Percentiles rank a stretch among this genome's conserved stretches.
phyloP scores from a whole-genome alignment of 1,140 invertebrate species.

The Euwallacea similis region DNA sequence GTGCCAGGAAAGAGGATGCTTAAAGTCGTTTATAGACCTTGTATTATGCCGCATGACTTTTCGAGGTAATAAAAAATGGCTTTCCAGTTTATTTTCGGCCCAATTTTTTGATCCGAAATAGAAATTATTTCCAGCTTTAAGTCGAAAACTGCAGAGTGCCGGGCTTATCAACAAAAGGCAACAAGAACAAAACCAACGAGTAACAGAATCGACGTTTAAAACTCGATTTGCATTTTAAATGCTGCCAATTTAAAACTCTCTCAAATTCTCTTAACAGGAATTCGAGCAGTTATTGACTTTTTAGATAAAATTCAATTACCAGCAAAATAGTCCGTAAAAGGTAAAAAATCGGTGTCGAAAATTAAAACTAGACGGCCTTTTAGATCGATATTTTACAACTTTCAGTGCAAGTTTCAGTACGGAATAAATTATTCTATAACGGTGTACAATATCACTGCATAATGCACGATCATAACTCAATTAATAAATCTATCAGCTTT shows the following conservation, averaged over 20 bases:
- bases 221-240: conserved; percentile 30
- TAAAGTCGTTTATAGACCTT: not conserved
- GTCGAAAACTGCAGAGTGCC: too few relatives aligned
- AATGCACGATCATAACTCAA: conserved; percentile 14
- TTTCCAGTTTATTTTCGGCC: not conserved
- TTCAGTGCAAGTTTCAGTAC: not conserved
- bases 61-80: not conserved
- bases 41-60: not conserved
- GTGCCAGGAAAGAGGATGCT: not conserved
- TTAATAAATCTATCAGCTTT: conserved; percentile 23
- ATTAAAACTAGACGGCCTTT: conserved; percentile 1
- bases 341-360: conserved; percentile 8
- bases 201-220: conserved; percentile 23
- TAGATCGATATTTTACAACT: not conserved
- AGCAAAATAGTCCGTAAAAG: not conserved
- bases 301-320: conserved; percentile 20
- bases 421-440: not conserved
- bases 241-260: conserved; percentile 19
- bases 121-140: not conserved
- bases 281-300: conserved; percentile 20
- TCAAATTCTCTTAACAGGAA: conserved; percentile 17
- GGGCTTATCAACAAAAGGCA: conserved; percentile 11
- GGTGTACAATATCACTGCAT: not conserved
- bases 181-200: conserved; percentile 20
- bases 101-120: not conserved